Evolutionary conservation across 2,113 vertebrate genomes (phyloP).

Genomic region (Myotis davidii): DNA sequence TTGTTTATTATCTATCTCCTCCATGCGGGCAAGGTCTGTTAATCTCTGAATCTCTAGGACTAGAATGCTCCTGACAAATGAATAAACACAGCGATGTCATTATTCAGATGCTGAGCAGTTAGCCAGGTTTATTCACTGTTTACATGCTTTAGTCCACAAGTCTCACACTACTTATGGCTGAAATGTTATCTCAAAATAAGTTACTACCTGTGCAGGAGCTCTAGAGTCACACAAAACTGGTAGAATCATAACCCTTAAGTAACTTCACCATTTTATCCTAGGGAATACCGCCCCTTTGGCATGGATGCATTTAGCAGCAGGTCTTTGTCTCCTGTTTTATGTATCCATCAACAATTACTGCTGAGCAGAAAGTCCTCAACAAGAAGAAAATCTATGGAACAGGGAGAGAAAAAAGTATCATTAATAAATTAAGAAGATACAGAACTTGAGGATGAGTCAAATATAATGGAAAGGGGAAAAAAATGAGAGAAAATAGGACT

Average conservation of each 20-base stretch:
- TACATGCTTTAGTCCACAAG: neutral
- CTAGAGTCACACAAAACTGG: neutral
- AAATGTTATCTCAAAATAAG: neutral
- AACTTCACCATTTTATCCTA: neutral
- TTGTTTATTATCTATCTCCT: constrained; percentile 28
- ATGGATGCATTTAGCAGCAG: neutral
- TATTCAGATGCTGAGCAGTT: neutral
- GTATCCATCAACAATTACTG: neutral
- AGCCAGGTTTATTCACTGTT: neutral
- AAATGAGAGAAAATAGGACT: neutral
- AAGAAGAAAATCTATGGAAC: neutral
- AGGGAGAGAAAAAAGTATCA: neutral
- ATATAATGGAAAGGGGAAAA: neutral
- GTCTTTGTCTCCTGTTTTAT: neutral
- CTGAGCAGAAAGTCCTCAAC: neutral
- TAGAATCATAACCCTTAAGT: neutral
- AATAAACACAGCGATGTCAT: neutral
- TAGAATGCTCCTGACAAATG: neutral
- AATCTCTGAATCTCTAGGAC: neutral
- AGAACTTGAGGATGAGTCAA: neutral
- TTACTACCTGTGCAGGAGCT: neutral
- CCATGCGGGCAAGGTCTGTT: neutral
- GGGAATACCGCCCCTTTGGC: neutral
- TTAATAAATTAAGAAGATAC: neutral
- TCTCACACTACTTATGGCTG: neutral